Conservation (phyloP, 2,888 invertebrate genomes). For the Lasiommata megera region DNA sequence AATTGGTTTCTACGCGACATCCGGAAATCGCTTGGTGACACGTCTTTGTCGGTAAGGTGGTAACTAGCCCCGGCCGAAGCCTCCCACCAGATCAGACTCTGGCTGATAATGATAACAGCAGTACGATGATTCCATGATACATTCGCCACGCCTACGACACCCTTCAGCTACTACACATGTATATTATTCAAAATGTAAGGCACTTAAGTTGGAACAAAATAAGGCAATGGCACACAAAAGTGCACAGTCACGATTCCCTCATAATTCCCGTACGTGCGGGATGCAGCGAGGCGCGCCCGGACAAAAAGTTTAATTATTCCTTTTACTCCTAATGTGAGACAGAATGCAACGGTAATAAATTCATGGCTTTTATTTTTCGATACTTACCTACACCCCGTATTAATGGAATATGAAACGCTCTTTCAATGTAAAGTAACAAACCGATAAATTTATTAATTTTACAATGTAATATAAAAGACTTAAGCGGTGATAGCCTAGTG, state of each 20-base stretch:
- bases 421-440: background rate
- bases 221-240: constrained; percentile 23
- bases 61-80: too few species aligned
- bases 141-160: background rate
- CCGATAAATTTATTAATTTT: background rate
- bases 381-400: background rate
- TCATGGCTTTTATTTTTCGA: background rate
- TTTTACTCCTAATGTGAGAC: constrained; percentile 8
- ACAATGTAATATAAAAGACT: background rate
- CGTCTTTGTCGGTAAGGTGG: too few species aligned
- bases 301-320: constrained; percentile 68
- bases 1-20: too few species aligned
- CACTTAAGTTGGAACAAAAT: constrained; percentile 23
- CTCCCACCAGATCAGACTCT: too few species aligned
- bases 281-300: constrained; percentile 42
- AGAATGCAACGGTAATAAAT: constrained; percentile 5
- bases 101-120: too few species aligned
- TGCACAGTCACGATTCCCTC: constrained; percentile 61
- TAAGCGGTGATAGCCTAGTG: too few species aligned
- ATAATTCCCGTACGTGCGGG: constrained; percentile 65
- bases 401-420: background rate
- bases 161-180: background rate
- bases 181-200: constrained; percentile 10
- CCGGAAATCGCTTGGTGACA: too few species aligned
- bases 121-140: background rate